Conservation (phyloP, 2,797 vertebrate genomes). For the Pangasius macronema region DNA sequence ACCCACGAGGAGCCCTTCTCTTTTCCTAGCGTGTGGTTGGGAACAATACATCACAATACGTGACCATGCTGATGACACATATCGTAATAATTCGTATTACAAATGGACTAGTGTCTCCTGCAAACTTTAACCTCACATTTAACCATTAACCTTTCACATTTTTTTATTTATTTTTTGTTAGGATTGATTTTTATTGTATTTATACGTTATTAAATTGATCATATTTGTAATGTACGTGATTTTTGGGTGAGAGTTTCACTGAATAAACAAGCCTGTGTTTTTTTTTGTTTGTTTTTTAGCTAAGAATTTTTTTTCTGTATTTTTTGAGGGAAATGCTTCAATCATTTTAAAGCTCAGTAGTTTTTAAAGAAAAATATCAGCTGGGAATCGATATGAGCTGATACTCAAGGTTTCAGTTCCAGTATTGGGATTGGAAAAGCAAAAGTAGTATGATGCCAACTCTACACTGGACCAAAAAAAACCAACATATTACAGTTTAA, state of each 20-base stretch:
- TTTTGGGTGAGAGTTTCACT: neutral
- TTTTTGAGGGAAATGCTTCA: neutral
- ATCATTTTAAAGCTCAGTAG: neutral
- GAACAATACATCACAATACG: neutral
- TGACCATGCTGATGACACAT: neutral
- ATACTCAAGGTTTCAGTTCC: neutral
- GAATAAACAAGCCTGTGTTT: neutral
- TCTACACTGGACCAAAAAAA: neutral
- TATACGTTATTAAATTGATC: neutral
- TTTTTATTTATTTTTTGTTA: neutral
- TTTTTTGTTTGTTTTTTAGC: neutral
- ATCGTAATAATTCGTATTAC: neutral
- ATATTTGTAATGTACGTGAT: neutral
- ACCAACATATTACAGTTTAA: neutral
- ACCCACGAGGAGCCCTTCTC: neutral
- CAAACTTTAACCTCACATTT: neutral
- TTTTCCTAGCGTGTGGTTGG: neutral
- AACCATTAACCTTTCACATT: too few relatives aligned
- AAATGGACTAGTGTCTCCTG: neutral
- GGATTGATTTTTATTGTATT: neutral
- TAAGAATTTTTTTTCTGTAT: neutral
- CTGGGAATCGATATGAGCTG: too few relatives aligned
- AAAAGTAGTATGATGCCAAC: neutral
- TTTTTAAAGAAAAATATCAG: neutral
- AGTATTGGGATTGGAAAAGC: neutral